Percentiles rank a stretch among this genome's conserved stretches.
Evolutionary conservation across 2,797 vertebrate species (phyloP).

Genomic region (Iguana delicatissima): DNA sequence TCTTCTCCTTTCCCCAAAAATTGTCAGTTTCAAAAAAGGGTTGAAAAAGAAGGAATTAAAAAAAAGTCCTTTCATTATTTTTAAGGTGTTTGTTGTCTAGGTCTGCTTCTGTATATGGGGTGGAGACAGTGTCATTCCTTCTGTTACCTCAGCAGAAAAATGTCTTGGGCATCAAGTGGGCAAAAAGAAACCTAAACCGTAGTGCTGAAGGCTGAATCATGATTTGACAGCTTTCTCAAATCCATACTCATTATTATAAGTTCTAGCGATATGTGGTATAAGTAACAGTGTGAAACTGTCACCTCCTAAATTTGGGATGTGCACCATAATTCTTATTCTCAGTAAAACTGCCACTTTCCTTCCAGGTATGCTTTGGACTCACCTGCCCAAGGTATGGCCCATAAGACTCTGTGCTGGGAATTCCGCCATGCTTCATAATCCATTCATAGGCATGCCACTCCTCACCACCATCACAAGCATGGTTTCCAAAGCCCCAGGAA

Average conservation of each 20-base stretch:
- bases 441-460: constrained; percentile 86
- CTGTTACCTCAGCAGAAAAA: no score
- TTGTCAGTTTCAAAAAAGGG: not conserved
- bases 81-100: not conserved
- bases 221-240: not conserved
- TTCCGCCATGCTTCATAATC: constrained; percentile 86
- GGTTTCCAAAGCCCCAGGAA: constrained; percentile 86
- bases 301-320: not conserved
- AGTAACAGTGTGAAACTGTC: not conserved
- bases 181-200: not conserved
- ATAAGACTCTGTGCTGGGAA: constrained; percentile 81
- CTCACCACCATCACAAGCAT: constrained; percentile 83
- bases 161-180: not conserved
- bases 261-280: not conserved
- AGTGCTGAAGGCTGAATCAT: not conserved
- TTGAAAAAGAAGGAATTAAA: not conserved
- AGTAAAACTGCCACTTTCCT: accelerated
- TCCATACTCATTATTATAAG: not conserved
- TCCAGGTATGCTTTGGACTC: not conserved
- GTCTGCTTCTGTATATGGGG: no score
- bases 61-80: not conserved
- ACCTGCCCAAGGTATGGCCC: constrained; percentile 81
- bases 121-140: no score
- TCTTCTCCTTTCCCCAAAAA: not conserved
- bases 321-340: not conserved